Percentiles rank a stretch among this genome's conserved stretches.
Evolutionary conservation across 1,140 invertebrate species (phyloP).

Genomic region (Probaryconus sp.): DNA sequence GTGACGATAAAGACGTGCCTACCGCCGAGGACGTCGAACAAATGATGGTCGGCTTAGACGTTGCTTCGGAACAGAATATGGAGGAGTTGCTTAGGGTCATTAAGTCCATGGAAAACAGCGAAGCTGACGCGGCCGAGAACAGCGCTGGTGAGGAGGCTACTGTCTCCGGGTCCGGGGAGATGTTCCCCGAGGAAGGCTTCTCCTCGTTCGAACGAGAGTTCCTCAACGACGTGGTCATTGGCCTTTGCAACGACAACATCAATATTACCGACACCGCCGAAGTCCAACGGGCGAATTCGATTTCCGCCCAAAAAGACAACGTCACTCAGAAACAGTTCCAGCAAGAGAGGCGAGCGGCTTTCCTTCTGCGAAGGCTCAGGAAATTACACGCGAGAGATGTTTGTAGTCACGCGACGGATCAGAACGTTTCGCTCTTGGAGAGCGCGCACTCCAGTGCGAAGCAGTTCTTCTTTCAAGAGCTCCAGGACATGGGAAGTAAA

Average conservation of each 20-base stretch:
- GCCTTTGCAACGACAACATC: slow-evolving; percentile 78
- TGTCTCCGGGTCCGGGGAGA: slow-evolving; percentile 77
- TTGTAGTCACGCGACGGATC: slow-evolving; percentile 86
- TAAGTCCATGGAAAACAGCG: slow-evolving; percentile 82
- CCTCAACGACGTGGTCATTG: slow-evolving; percentile 80
- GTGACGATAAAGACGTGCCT: slow-evolving; percentile 25
- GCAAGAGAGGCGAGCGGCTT: slow-evolving; percentile 83
- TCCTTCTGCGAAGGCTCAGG: slow-evolving; percentile 84
- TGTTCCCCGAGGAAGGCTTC: slow-evolving; percentile 80
- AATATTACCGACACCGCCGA: slow-evolving; percentile 71
- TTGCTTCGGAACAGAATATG: slow-evolving; percentile 80
- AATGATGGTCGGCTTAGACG: slow-evolving; percentile 45
- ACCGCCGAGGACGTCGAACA: slow-evolving; percentile 46
- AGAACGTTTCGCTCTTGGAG: slow-evolving; percentile 85
- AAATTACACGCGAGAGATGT: slow-evolving; percentile 86
- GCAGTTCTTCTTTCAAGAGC: slow-evolving; percentile 73
- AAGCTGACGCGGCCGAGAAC: slow-evolving; percentile 69
- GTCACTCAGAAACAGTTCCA: slow-evolving; percentile 81
- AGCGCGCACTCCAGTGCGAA: slow-evolving; percentile 81
- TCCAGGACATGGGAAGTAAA: slow-evolving; percentile 67
- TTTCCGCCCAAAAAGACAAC: slow-evolving; percentile 66
- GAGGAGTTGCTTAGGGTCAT: slow-evolving; percentile 82
- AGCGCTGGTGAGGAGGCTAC: no score
- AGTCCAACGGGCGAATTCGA: slow-evolving; percentile 64
- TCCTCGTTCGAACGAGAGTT: slow-evolving; percentile 80